A percentile compares a stretch with the other conserved stretches of the same genome.
Conservation (phyloP, 2,888 invertebrate genomes). For the Syrphus vitripennis region DNA sequence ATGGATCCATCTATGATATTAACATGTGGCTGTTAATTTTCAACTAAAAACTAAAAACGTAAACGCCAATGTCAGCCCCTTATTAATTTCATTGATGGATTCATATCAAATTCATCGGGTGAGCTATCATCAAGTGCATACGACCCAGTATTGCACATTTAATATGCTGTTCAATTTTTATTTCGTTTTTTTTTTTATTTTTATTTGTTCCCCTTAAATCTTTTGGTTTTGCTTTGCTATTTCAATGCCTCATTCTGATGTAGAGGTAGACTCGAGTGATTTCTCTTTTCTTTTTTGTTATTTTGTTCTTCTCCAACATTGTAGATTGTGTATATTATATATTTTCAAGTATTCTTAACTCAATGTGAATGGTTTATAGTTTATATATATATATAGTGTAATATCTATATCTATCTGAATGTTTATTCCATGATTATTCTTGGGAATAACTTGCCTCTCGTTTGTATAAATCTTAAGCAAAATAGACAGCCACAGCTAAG, state of each 20-base stretch:
- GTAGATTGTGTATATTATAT: not conserved
- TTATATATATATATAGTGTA: not conserved
- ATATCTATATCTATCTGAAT: not conserved
- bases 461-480: slow-evolving; percentile 46
- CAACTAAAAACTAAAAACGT: too few relatives aligned
- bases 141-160: not conserved
- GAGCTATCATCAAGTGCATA: not conserved
- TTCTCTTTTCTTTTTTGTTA: slow-evolving; percentile 21
- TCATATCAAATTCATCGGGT: too few relatives aligned
- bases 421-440: slow-evolving; percentile 50
- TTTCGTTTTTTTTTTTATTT: not conserved
- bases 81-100: too few relatives aligned
- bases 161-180: too few relatives aligned
- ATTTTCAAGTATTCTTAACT: slow-evolving; percentile 30
- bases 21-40: too few relatives aligned
- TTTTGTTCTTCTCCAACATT: not conserved
- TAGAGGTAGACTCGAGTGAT: slow-evolving; percentile 26
- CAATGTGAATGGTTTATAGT: slow-evolving; percentile 20
- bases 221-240: slow-evolving; percentile 48
- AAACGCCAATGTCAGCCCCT: too few relatives aligned
- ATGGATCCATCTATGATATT: too few relatives aligned
- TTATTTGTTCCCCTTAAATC: slow-evolving; percentile 7
- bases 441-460: slow-evolving; percentile 48
- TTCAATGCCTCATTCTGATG: slow-evolving; percentile 47
- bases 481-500: slow-evolving; percentile 38